phyloP scores from a whole-genome alignment of 64 coral and sea anemone genomes.

The Porites lutea region DNA sequence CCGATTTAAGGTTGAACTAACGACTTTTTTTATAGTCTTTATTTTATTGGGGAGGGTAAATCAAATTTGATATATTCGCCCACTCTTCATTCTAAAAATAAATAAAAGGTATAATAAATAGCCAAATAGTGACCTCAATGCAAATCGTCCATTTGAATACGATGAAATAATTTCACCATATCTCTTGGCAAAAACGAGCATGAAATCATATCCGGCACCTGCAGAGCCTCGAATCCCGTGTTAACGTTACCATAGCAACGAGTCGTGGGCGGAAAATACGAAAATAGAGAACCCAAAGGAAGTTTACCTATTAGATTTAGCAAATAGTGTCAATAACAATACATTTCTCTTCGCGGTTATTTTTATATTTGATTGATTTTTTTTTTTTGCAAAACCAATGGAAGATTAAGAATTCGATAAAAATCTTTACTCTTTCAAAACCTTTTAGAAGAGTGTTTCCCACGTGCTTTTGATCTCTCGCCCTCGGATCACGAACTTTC shows the following conservation, averaged over 20 bases:
- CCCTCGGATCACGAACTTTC: conserved; percentile 3
- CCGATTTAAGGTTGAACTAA: too few relatives aligned
- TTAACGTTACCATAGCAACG: conserved; percentile 25
- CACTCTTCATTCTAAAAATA: too few relatives aligned
- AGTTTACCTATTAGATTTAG: too few relatives aligned
- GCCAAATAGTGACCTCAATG: not conserved
- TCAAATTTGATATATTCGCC: too few relatives aligned
- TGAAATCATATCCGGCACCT: not conserved
- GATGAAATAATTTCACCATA: not conserved
- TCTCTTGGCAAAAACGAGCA: not conserved
- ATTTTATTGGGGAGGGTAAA: too few relatives aligned
- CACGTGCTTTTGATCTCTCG: conserved; percentile 29
- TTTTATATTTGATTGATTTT: not conserved
- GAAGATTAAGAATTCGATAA: not conserved
- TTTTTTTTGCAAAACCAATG: not conserved
- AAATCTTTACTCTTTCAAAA: not conserved
- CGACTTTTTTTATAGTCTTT: too few relatives aligned
- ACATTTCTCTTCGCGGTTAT: too few relatives aligned
- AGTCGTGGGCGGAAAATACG: not conserved
- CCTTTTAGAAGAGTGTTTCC: not conserved
- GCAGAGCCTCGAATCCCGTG: not conserved
- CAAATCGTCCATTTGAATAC: not conserved
- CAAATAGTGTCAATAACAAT: too few relatives aligned
- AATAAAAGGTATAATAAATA: too few relatives aligned
- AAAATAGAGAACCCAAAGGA: not conserved